A percentile compares a stretch with the other conserved stretches of the same genome.
These are phyloP conservation scores for Zaprionus ghesquierei DNA, from an alignment of 1,140 invertebrate species.

Conservation along the genomic window DNA sequence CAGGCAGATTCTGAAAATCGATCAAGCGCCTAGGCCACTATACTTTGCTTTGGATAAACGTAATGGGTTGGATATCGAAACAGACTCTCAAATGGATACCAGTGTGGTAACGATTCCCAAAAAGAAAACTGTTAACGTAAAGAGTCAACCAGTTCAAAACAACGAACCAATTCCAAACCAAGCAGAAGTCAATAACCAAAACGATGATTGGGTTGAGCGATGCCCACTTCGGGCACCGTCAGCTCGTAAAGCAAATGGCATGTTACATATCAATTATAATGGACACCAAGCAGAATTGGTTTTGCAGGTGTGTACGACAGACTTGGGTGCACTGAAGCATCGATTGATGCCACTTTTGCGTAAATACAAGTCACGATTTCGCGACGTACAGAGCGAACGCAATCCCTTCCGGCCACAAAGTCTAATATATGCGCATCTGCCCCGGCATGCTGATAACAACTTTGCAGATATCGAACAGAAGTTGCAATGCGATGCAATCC, in stretches of 20 bases:
- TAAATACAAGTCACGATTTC: constrained; percentile 32
- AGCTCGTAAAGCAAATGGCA: not conserved
- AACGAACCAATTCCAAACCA: not conserved
- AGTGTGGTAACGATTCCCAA: not conserved
- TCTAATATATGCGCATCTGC: constrained; percentile 44
- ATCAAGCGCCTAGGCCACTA: not conserved
- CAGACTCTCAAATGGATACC: not conserved
- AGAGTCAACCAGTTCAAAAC: not conserved
- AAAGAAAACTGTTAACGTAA: not conserved
- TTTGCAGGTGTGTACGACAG: constrained; percentile 49
- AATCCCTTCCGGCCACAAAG: constrained; percentile 45
- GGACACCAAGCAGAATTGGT: constrained; percentile 30
- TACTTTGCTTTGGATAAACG: not conserved
- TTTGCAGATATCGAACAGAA: constrained; percentile 23
- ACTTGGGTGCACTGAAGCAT: constrained; percentile 28
- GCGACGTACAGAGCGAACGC: not conserved
- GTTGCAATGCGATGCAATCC: constrained; percentile 37
- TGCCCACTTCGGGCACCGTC: not conserved
- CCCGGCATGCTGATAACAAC: not conserved
- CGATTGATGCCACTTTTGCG: constrained; percentile 30
- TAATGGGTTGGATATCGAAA: constrained; percentile 8
- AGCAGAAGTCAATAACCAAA: not conserved
- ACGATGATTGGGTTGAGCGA: too few relatives aligned
- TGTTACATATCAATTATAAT: constrained; percentile 39
- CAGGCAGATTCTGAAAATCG: not conserved